A percentile compares a stretch with the other conserved stretches of the same genome.
These are phyloP conservation scores for Tetragnatha versicolor DNA, from an alignment of 1,140 invertebrate species.

Conservation along the genomic window DNA sequence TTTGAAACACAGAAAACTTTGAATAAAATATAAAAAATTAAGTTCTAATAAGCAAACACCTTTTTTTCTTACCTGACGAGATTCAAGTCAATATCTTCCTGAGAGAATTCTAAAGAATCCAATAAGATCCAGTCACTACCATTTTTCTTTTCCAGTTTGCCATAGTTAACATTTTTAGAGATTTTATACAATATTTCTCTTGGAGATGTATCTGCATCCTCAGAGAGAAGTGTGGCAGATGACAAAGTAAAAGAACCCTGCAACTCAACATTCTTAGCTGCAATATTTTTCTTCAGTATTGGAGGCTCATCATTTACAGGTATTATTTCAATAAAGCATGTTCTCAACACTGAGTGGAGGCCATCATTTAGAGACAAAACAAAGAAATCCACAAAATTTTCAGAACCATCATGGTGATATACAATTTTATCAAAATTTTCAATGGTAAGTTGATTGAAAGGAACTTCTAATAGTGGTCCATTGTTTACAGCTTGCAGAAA, in stretches of 20 bases:
- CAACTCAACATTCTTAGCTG: constrained; percentile 18
- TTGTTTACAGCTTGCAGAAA: constrained; percentile 34
- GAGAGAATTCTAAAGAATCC: constrained; percentile 30
- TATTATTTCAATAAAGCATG: constrained; percentile 26
- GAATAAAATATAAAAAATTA: not conserved
- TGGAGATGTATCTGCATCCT: constrained; percentile 40
- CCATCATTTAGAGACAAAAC: constrained; percentile 44
- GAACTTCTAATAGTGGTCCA: constrained; percentile 35
- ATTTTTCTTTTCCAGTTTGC: constrained; percentile 25
- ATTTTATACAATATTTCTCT: constrained; percentile 33
- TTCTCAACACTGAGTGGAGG: constrained; percentile 6
- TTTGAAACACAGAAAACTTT: not conserved
- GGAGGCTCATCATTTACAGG: constrained; percentile 53
- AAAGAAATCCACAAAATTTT: constrained; percentile 41
- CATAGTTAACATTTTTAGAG: not conserved
- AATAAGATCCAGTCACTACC: constrained; percentile 3
- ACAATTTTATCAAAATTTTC: constrained; percentile 51
- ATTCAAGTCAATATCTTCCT: constrained; percentile 44
- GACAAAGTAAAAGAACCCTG: constrained; percentile 18
- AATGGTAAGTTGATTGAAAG: constrained; percentile 39
- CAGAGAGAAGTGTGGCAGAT: constrained; percentile 18
- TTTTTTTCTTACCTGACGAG: constrained; percentile 34
- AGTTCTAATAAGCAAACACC: too few relatives aligned
- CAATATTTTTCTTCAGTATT: constrained; percentile 24
- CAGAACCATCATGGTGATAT: constrained; percentile 45